phyloP scores from a whole-genome alignment of 2,113 vertebrate species.

The Burhinus bistriatus region DNA sequence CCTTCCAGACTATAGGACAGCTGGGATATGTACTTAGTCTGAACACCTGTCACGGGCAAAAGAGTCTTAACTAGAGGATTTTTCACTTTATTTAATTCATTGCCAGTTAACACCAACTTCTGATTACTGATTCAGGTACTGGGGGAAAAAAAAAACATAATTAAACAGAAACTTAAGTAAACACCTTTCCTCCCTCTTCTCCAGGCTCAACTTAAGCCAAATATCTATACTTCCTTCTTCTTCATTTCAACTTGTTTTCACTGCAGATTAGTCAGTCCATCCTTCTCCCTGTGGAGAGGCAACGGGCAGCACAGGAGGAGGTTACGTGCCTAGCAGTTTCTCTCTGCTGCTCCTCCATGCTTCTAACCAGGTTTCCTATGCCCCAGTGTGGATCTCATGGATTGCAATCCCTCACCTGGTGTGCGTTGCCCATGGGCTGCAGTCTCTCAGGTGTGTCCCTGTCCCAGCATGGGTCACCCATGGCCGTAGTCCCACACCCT shows the following conservation, averaged over 20 bases:
- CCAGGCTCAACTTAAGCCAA: neutral
- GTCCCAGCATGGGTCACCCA: neutral
- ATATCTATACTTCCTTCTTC: neutral
- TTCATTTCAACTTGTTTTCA: neutral
- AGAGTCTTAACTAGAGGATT: neutral
- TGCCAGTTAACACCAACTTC: neutral
- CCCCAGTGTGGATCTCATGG: neutral
- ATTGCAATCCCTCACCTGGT: neutral
- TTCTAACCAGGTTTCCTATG: neutral
- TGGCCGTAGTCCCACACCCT: neutral
- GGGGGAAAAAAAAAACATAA: neutral
- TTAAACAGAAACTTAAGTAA: neutral
- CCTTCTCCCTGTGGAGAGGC: neutral
- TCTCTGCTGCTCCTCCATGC: neutral
- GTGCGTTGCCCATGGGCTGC: neutral
- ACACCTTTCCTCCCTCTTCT: neutral
- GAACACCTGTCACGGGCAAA: neutral
- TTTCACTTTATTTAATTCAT: neutral
- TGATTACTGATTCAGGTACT: neutral
- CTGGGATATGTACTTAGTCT: neutral
- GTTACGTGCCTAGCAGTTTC: neutral
- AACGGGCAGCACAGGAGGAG: neutral
- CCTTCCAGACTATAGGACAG: neutral
- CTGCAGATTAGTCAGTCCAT: neutral
- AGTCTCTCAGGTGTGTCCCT: neutral